Evolutionary conservation across 2,113 vertebrate genomes (phyloP).

Genomic region (Eolophus roseicapilla): DNA sequence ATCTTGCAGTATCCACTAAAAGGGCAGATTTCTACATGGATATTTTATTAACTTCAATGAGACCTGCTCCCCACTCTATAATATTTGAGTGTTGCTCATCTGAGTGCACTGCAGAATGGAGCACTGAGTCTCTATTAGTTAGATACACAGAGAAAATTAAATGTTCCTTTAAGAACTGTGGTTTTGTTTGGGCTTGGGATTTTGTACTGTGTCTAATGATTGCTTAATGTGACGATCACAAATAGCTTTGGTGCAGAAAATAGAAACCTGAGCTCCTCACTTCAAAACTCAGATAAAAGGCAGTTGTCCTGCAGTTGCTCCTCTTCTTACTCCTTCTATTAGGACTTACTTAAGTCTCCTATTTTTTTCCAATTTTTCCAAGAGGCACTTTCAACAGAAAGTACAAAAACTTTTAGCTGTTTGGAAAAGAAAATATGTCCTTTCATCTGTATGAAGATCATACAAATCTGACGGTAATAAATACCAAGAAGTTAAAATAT

Average conservation of each 20-base stretch:
- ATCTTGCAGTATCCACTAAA: background rate
- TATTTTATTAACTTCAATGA: background rate
- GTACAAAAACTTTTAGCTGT: background rate
- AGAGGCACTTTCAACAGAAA: background rate
- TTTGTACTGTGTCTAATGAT: background rate
- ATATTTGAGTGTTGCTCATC: background rate
- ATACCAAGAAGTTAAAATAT: background rate
- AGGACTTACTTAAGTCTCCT: background rate
- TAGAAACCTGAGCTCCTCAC: background rate
- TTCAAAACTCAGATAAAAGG: background rate
- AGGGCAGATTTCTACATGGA: background rate
- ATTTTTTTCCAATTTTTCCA: background rate
- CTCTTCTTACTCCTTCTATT: background rate
- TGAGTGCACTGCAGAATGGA: background rate
- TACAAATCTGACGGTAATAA: background rate
- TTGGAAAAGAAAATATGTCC: background rate
- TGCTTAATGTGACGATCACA: background rate
- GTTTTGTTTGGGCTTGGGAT: background rate
- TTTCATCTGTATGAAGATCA: background rate
- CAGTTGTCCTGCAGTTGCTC: background rate
- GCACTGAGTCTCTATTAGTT: background rate
- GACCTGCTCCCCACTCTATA: accelerated
- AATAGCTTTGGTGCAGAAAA: background rate
- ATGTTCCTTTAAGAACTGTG: background rate
- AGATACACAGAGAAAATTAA: background rate